Base-by-base conservation (phyloP, 53 echinoderm and acorn worm genomes). In the Patiria pectinifera region DNA sequence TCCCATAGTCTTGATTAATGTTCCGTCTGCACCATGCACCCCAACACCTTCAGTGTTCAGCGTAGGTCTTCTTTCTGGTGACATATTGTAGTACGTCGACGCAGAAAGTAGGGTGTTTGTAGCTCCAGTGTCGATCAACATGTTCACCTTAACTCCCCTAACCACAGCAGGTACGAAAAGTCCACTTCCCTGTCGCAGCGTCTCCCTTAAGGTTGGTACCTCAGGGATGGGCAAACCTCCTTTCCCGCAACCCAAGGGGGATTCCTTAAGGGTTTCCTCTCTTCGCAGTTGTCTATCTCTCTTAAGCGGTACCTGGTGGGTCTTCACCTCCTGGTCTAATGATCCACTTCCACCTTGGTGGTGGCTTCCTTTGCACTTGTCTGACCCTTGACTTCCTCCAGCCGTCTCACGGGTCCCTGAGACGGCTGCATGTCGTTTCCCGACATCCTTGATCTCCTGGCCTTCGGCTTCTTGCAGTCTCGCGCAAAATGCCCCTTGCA, bases 101-200 rank as follows among this genome's bases (percentile, higher is more conserved):
- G 90, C 76, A n/a, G 84, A 90, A 0, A 94, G 59, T 46, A 95
- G 66, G n/a, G 93, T 95, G 44, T 59, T 91, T 62, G 95, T 93
- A 9, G 87, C 92, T 12, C 95, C 95, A 14, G 95, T 95, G 62
- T 95, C 95, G 12, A 95, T n/a, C 43, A 92, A 66, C 71, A 92
- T 84, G 12, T 62, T 78, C 10, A 71, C 80, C 15, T 89, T 48
- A 45, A 76, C 80, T 69, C 83, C 87, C 18, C 80, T 24, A 5
- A 95, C 22, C 35, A 10, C 26, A 4, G 91, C 95, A 21, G 76
- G 84, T 5, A 95, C 86, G 72, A 80, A 95, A 11, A 87, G 70
- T 47, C 87, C 87, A 83, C 62, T 35, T 35, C 35, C 35, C 35
- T 35, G 7, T 3, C 82, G 10, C n/a, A 13, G 48, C 11, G 12